Conservation (phyloP, 2,113 vertebrate genomes). For the Notiomystis cincta region DNA sequence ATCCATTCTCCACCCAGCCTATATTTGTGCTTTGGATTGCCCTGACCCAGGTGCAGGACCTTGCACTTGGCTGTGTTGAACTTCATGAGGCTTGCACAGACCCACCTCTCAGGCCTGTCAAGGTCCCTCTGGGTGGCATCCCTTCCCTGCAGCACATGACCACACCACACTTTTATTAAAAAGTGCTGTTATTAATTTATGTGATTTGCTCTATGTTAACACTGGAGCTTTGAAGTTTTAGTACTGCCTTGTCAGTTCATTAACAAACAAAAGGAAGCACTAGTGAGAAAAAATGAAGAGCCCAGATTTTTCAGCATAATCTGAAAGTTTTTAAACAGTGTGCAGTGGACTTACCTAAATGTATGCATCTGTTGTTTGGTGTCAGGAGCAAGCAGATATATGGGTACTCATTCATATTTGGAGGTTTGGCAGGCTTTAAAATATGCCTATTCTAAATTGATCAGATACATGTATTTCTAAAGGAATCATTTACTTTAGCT, state of each 20-base stretch:
- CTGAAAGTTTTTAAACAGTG: background rate
- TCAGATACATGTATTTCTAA: background rate
- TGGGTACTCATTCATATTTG: background rate
- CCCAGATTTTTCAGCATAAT: background rate
- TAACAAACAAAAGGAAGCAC: background rate
- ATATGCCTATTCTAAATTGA: background rate
- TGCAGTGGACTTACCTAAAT: background rate
- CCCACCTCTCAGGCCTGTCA: background rate
- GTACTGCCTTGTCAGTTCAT: background rate
- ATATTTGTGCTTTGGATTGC: background rate
- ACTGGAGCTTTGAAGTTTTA: background rate
- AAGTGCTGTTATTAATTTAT: background rate
- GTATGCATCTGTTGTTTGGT: background rate
- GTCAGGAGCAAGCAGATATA: background rate
- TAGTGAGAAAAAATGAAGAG: background rate
- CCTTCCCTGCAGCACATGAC: background rate
- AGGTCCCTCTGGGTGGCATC: background rate
- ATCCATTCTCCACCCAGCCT: background rate
- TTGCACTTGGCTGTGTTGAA: background rate
- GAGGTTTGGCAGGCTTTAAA: background rate
- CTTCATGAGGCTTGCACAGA: background rate
- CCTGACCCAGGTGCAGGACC: background rate
- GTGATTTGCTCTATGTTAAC: background rate
- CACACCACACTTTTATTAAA: background rate
- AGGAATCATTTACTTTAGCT: background rate